Percentiles rank a stretch among this genome's conserved stretches.
Evolutionary conservation across 2,888 invertebrate genomes (phyloP).

Genomic region (Mimachlamys varia): DNA sequence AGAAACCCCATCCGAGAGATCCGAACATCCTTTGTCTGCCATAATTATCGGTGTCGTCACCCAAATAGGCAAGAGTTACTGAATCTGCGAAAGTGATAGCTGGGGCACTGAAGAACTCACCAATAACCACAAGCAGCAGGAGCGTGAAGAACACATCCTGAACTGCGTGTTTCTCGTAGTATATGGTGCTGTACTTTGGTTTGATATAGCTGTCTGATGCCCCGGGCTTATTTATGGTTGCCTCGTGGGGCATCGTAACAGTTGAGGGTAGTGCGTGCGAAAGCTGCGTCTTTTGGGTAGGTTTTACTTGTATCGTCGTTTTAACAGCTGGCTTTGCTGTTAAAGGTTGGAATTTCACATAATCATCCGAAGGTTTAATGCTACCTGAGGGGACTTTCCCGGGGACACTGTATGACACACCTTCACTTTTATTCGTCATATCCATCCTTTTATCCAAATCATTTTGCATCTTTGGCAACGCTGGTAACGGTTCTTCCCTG

Average conservation of each 20-base stretch:
- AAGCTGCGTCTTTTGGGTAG: neutral
- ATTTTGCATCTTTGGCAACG: neutral
- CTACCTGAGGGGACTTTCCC: neutral
- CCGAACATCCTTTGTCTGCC: conserved; percentile 99
- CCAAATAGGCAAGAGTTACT: conserved; percentile 85
- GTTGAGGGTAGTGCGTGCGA: neutral
- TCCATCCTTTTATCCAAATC: neutral
- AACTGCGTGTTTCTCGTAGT: conserved; percentile 93
- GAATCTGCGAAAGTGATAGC: conserved; percentile 94
- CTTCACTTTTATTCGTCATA: conserved; percentile 13
- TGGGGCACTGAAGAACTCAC: conserved; percentile 98
- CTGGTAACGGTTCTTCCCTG: conserved; percentile 18
- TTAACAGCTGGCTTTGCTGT: neutral
- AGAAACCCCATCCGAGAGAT: conserved; percentile 97
- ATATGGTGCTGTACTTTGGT: conserved; percentile 95
- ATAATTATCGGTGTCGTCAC: conserved; percentile 89
- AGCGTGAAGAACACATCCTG: conserved; percentile 97
- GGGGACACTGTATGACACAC: neutral
- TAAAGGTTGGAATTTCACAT: conserved; percentile 10
- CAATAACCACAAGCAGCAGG: conserved; percentile 94
- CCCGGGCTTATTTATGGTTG: neutral
- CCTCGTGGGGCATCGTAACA: neutral
- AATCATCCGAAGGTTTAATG: neutral
- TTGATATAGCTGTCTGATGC: conserved; percentile 59
- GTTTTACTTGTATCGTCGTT: neutral